Evolutionary conservation across 37 sponge, comb jelly and placozoan genomes (phyloP).

Genomic region (Amphimedon queenslandica): DNA sequence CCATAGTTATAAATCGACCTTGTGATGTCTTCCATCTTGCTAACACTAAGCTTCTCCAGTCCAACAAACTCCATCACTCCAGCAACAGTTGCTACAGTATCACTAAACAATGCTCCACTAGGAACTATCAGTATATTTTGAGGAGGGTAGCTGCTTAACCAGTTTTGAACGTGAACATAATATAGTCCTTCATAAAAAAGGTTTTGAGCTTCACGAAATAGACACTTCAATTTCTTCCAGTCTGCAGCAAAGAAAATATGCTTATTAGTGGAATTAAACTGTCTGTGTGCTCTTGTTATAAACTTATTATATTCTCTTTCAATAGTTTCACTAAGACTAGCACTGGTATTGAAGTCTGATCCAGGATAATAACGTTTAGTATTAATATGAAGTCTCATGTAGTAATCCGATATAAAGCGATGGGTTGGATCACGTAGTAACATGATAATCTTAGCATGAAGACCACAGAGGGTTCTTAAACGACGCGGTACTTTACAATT

Average conservation of each 20-base stretch:
- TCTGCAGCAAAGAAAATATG: too few relatives aligned
- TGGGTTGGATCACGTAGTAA: slow-evolving; percentile 42
- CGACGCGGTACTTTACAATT: slow-evolving; percentile 40
- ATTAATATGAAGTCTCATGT: slow-evolving; percentile 18
- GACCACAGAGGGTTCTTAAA: slow-evolving; percentile 36
- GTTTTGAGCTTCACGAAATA: slow-evolving; percentile 31
- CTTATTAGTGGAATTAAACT: neutral
- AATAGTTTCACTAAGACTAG: slow-evolving; percentile 3
- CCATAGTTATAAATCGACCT: too few relatives aligned
- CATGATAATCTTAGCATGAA: slow-evolving; percentile 45
- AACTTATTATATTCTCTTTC: neutral
- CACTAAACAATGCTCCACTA: slow-evolving; percentile 52
- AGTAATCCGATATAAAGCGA: slow-evolving; percentile 54
- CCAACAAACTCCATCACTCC: slow-evolving; percentile 45
- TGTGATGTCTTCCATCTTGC: too few relatives aligned
- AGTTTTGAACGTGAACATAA: slow-evolving; percentile 48
- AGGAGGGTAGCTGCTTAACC: slow-evolving; percentile 68
- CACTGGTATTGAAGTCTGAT: neutral
- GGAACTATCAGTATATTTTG: slow-evolving; percentile 63
- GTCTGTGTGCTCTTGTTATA: neutral
- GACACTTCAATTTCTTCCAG: slow-evolving; percentile 23
- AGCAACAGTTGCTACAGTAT: slow-evolving; percentile 20
- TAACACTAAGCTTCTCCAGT: slow-evolving; percentile 15
- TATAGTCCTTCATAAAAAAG: slow-evolving; percentile 54
- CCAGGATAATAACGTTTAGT: neutral